A percentile compares a stretch with the other conserved stretches of the same genome.
Conservation (phyloP, 1,140 invertebrate species). For the Zaprionus camerounensis region DNA sequence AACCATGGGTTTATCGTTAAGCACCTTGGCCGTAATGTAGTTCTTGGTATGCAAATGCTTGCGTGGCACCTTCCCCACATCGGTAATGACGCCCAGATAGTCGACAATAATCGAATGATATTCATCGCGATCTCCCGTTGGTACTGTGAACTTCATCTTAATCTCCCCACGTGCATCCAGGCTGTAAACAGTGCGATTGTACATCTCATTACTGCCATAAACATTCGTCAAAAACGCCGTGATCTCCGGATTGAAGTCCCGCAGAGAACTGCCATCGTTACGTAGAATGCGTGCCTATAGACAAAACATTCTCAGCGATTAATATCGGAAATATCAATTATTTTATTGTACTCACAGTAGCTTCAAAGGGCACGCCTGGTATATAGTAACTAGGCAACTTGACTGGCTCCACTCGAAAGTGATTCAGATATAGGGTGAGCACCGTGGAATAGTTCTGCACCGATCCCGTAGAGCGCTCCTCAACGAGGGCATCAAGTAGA, state of each 20-base stretch:
- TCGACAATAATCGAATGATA: constrained; percentile 85
- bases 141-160: constrained; percentile 89
- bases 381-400: constrained; percentile 94
- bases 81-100: constrained; percentile 86
- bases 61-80: constrained; percentile 91
- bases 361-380: constrained; percentile 92
- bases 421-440: constrained; percentile 90
- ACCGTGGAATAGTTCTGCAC: constrained; percentile 90
- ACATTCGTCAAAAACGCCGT: constrained; percentile 88
- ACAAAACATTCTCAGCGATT: background rate
- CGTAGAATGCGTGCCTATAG: constrained; percentile 83
- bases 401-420: constrained; percentile 92
- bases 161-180: constrained; percentile 89
- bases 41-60: constrained; percentile 90
- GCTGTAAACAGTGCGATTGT: constrained; percentile 86
- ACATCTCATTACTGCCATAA: constrained; percentile 88
- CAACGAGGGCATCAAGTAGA: constrained; percentile 90
- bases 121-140: constrained; percentile 85
- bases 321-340: background rate
- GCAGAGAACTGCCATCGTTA: constrained; percentile 90
- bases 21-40: constrained; percentile 90
- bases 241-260: constrained; percentile 87
- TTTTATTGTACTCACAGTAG: constrained; percentile 87
- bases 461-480: constrained; percentile 90
- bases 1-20: constrained; percentile 88